These are phyloP conservation scores for Drosophila simulans DNA, from an alignment of 1,140 invertebrate species.

Conservation along the genomic window DNA sequence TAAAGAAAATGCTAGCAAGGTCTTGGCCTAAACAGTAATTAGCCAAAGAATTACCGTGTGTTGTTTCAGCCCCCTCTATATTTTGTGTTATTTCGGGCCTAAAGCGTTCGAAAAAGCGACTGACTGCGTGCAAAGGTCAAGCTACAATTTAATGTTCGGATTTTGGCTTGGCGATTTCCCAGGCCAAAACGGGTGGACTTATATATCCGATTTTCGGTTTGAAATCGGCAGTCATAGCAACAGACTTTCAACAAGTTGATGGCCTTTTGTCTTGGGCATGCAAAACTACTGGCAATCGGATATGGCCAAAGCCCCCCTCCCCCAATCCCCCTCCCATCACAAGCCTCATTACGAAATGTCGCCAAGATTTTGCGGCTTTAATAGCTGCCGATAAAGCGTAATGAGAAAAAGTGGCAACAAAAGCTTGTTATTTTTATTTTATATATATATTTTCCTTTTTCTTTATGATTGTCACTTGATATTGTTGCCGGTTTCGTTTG, in stretches of 20 bases:
- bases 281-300: conserved; percentile 38
- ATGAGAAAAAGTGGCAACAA: conserved; percentile 53
- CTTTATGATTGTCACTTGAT: conserved; percentile 60
- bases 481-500: conserved; percentile 34
- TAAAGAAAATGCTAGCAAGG: conserved; percentile 40
- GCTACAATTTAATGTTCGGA: conserved; percentile 19
- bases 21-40: conserved; percentile 46
- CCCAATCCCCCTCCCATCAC: conserved; percentile 3
- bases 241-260: conserved; percentile 47
- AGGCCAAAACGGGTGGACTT: background rate
- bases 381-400: conserved; percentile 52
- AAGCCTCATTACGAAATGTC: conserved; percentile 62
- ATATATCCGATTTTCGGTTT: conserved; percentile 18
- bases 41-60: conserved; percentile 42
- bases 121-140: conserved; percentile 42
- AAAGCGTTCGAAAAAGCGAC: conserved; percentile 14
- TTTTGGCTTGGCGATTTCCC: background rate
- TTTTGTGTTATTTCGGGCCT: conserved; percentile 13
- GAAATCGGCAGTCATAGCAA: conserved; percentile 34
- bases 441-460: conserved; percentile 12
- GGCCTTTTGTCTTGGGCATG: conserved; percentile 44
- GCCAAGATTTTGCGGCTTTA: conserved; percentile 62
- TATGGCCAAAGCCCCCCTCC: conserved; percentile 6
- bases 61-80: conserved; percentile 21
- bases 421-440: conserved; percentile 47